Evolutionary conservation across 1,140 invertebrate genomes (phyloP).

Genomic region (Nephila pilipes): DNA sequence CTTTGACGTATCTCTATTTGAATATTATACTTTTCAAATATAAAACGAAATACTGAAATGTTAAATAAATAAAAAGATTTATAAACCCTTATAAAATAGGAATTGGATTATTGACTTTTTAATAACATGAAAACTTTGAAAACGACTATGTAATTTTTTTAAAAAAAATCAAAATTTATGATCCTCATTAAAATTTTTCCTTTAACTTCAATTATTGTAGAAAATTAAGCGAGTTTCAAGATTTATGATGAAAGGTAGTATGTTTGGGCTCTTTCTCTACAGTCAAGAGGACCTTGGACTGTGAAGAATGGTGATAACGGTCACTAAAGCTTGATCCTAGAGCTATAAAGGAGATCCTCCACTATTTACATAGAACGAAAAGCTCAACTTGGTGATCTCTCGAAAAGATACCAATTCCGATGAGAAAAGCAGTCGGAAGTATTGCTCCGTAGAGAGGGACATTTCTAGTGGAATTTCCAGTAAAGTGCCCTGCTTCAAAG

Average conservation of each 20-base stretch:
- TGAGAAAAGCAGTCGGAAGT: constrained; percentile 7
- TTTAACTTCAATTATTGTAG: not conserved
- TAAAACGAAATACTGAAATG: not conserved
- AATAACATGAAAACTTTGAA: too few relatives aligned
- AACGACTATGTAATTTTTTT: too few relatives aligned
- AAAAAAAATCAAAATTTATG: too few relatives aligned
- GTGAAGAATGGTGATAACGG: constrained; percentile 19
- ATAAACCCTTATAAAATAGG: too few relatives aligned
- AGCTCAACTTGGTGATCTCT: not conserved
- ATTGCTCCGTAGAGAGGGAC: constrained; percentile 14
- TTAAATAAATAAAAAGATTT: not conserved
- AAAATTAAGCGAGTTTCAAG: not conserved
- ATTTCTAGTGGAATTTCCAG: constrained; percentile 35
- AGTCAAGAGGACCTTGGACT: not conserved
- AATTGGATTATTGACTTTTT: too few relatives aligned
- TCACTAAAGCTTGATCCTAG: constrained; percentile 53
- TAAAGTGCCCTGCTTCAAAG: constrained; percentile 18
- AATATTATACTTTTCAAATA: too few relatives aligned
- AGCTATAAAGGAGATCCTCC: constrained; percentile 43
- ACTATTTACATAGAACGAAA: constrained; percentile 44
- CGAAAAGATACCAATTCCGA: constrained; percentile 50
- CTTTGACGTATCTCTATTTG: too few relatives aligned
- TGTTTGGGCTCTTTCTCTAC: not conserved
- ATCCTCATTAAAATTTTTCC: too few relatives aligned
- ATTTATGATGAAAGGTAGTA: not conserved